Base-by-base conservation (phyloP, 2,113 vertebrate genomes). In the Geococcyx californianus region DNA sequence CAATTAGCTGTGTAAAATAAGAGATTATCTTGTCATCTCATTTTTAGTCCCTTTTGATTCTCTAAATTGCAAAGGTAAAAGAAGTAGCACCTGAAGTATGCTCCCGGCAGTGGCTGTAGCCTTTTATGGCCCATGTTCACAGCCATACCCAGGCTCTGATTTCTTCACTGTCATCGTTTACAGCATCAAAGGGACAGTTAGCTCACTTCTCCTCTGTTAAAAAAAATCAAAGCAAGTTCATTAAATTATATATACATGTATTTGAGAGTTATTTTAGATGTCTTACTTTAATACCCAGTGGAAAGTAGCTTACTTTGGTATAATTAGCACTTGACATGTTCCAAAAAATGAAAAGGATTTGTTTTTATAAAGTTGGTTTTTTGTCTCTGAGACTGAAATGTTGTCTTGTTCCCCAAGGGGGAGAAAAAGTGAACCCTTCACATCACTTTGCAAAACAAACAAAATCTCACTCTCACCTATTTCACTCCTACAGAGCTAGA, bases 31-130 rank as follows among this genome's bases (percentile, higher is more conserved):
- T 90, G 82, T 78, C 85, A 87, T 77, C 47, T 67, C 47, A 40
- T 77, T 95, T 95, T 90, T 91, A 87, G 64, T 85, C 74, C 86
- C 76, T 88, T 97, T 95, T 93, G 77, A 84, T 95, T 90, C 84
- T 75, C 36, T 83, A 80, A 85, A 91, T 83, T 94, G 76, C 44
- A 56, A 79, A 87, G 23, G 42, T 91, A 80, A 87, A 88, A 79
- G 47, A 56, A 77, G 89, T 56, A 77, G 21, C 78, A 96, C 85
- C 85, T 96, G 64, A 86, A 87, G 88, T 84, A 67, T 77, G 81
- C 47, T 90, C 83, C 63, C 67, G 51, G 85, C 77, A 94, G 52
- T 94, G 60, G 54, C 45, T 89, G 14, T 49, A 72, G 38, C 70
- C 70, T 94, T 75, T 94, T 55, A 89, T 69, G 42, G 55, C 15